Percentiles rank a stretch among this genome's conserved stretches.
Evolutionary conservation across 2,797 vertebrate genomes (phyloP).

Genomic region (Lophotriccus pileatus): DNA sequence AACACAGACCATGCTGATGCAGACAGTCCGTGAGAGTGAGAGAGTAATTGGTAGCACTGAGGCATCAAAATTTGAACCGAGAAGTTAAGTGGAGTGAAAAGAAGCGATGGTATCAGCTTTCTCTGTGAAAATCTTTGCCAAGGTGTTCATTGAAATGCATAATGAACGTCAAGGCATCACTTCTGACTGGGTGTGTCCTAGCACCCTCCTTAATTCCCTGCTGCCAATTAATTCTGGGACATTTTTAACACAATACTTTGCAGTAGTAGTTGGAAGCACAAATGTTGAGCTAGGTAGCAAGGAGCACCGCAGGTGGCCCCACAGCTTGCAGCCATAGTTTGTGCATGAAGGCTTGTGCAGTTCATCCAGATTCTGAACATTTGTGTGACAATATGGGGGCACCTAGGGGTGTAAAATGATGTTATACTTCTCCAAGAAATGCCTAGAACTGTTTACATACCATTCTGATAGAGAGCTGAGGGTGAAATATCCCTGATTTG

Average conservation of each 20-base stretch:
- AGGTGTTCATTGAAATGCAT: background rate
- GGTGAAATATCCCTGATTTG: background rate
- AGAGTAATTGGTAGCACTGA: constrained; percentile 4
- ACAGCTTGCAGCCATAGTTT: background rate
- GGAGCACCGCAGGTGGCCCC: background rate
- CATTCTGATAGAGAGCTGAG: background rate
- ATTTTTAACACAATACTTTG: background rate
- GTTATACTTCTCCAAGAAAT: background rate
- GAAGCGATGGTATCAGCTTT: background rate
- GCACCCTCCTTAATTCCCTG: background rate
- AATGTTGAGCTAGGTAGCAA: rapidly evolving
- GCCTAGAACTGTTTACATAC: background rate
- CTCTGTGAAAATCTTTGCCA: background rate
- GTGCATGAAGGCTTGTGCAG: rapidly evolving
- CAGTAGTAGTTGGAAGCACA: background rate
- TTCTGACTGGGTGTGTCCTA: background rate
- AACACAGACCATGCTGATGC: constrained; percentile 14
- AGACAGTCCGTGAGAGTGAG: background rate
- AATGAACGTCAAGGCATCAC: background rate
- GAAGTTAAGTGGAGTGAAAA: background rate
- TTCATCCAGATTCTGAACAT: background rate
- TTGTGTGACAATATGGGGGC: background rate
- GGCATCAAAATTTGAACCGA: constrained; percentile 26
- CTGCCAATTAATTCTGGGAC: background rate
- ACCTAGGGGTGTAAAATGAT: background rate